Base-by-base conservation (phyloP, 2,113 vertebrate genomes). In the Lanius ludovicianus region DNA sequence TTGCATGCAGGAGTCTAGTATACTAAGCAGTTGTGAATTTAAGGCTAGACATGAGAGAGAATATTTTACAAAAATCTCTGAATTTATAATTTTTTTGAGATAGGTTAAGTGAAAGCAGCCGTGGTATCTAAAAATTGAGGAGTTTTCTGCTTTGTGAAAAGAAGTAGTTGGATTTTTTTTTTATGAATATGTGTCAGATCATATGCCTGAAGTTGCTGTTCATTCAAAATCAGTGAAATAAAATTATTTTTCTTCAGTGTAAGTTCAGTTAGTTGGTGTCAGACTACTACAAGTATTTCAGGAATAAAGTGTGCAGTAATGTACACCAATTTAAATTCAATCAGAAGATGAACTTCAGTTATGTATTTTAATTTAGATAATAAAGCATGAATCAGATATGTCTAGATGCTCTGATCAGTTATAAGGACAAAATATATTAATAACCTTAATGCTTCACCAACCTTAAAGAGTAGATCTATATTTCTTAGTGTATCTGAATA, bases 211-310 rank as follows among this genome's bases (percentile, higher is more conserved):
- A 91, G 44, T 75, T 77, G 35, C 67, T 41, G 44, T 90, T 92
- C 89, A 73, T 88, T 96, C 89, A 90, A 84, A 81, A 88, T 67
- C 57, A 82, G 22, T 94, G 53, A 89, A 96, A 96, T 95, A 13
- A 53, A 95, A 84, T 79, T 56, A 22, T 95, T 96, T 94, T 90
- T 91, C 71, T 93, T 91, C 56, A 80, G 41, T 85, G 52, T 69
- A 93, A 84, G 90, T 97, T 95, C 39, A 90, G 11, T 96, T 97
- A 91, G 42, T 86, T 95, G 37, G 35, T 95, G 68, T 95, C 71
- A 96, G 41, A 57, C 89, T 60, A 77, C 69, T 64, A 81, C 67
- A 92, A 78, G 22, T 81, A 27, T 90, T 96, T 88, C 87, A 71
- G 74, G 50, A 93, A 77, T 88, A 52, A 94, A 77, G 7, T 74